Evolutionary conservation across 2,888 invertebrate genomes (phyloP).

Genomic region (Acrocera orbiculus): DNA sequence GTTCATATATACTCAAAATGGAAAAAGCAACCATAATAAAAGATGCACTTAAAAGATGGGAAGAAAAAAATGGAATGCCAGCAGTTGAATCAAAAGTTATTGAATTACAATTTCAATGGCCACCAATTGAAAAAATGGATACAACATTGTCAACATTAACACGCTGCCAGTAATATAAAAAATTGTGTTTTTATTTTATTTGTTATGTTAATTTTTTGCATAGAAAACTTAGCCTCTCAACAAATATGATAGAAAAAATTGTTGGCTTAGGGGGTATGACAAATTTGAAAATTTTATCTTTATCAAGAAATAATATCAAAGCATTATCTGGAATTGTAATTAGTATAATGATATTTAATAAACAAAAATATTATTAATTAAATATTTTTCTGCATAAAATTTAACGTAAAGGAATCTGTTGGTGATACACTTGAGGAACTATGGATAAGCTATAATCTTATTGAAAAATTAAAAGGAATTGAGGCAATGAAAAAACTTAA

Average conservation of each 20-base stretch:
- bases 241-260: constrained; percentile 89
- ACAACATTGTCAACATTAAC: constrained; percentile 52
- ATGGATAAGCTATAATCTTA: constrained; percentile 86
- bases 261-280: constrained; percentile 65
- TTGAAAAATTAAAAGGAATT: constrained; percentile 84
- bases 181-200: background rate
- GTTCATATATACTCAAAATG: too few relatives aligned
- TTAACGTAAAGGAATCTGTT: constrained; percentile 48
- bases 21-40: constrained; percentile 60
- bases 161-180: constrained; percentile 52
- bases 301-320: constrained; percentile 84
- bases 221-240: constrained; percentile 76
- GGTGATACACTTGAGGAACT: constrained; percentile 78
- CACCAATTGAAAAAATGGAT: constrained; percentile 93
- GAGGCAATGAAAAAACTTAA: constrained; percentile 61
- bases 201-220: background rate
- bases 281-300: constrained; percentile 63
- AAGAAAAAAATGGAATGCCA: constrained; percentile 50
- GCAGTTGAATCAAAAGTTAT: constrained; percentile 56
- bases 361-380: background rate
- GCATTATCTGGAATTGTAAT: constrained; percentile 65
- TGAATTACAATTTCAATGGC: constrained; percentile 71
- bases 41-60: constrained; percentile 78
- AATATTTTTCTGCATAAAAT: constrained; percentile 1
- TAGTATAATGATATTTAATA: background rate